Evolutionary conservation across 2,888 invertebrate species (phyloP), one percentile per base, ranked within the genome.

Genomic region (Pterobdella sp.): DNA sequence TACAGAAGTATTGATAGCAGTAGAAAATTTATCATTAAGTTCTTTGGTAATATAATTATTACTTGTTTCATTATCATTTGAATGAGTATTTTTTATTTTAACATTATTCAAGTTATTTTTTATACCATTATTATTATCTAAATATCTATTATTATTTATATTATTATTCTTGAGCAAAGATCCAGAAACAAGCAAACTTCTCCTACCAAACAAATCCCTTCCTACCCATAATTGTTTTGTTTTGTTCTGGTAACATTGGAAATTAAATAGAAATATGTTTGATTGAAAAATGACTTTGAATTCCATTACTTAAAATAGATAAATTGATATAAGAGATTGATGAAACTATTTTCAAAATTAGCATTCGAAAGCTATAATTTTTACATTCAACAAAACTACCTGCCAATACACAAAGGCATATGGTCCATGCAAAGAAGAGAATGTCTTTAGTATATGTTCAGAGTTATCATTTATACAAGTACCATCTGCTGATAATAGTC

Each of bases 141-240:
- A 14, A 49, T 18, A 49, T 14, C 52, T 18, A 49, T 49, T 49
- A 49, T 49, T 49, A 49, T 29, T 3, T 29, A 31, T 34, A 29
- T 65, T 29, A 29, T 65, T 4, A 4, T 65, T 35, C 14, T 7
- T 7, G 26, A 35, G 22, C 14, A 35, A 7, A 29, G 26, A 2
- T 0, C n/a, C 29, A 31, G 49, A 81, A 83, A 85, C 85, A 60
- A 95, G 84, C 67, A 96, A 85, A 82, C 94, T 92, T 80, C 91
- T 89, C 77, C 95, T 86, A 52, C 95, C 95, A 81, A 92, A 88
- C 77, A 87, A 86, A 84, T 96, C 95, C 80, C 94, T 87, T 0
- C 90, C 89, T 84, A 94, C 93, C 86, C 90, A 92, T 31, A 76
- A 60, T 56, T 36, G 68, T 29, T 56, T 72, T 10, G 3, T 35